Percentiles rank a stretch among this genome's conserved stretches.
Conservation (phyloP, 2,888 invertebrate genomes). For the Dolichomitus sp. region DNA sequence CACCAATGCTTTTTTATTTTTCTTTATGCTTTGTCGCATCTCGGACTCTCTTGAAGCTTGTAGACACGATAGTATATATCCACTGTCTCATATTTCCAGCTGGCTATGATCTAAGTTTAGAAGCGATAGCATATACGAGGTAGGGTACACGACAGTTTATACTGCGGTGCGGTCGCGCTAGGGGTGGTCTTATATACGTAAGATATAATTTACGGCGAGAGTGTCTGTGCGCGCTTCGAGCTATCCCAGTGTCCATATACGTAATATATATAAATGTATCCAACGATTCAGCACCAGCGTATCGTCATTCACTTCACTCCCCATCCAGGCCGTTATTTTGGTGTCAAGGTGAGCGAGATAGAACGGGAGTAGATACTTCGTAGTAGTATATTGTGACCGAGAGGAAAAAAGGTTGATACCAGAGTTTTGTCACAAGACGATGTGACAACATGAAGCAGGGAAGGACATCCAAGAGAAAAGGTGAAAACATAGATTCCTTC, state of each 20-base stretch:
- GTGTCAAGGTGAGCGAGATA: slow-evolving; percentile 52
- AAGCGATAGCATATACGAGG: slow-evolving; percentile 4
- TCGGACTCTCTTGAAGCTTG: not conserved
- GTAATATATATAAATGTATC: slow-evolving; percentile 28
- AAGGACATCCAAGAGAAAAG: slow-evolving; percentile 1
- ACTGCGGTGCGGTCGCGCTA: slow-evolving; percentile 18
- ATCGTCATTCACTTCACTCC: slow-evolving; percentile 46
- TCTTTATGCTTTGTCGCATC: not conserved
- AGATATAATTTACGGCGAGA: slow-evolving; percentile 19
- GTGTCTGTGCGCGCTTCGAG: slow-evolving; percentile 18
- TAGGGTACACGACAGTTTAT: slow-evolving; percentile 44
- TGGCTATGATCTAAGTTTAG: slow-evolving; percentile 52
- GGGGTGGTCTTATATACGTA: slow-evolving; percentile 25
- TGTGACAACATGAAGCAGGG: not conserved
- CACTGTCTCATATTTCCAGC: slow-evolving; percentile 36
- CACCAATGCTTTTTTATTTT: not conserved
- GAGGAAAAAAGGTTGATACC: slow-evolving; percentile 18
- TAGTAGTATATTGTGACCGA: slow-evolving; percentile 12
- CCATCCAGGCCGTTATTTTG: slow-evolving; percentile 46
- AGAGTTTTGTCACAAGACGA: slow-evolving; percentile 22
- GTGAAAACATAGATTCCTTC: not conserved
- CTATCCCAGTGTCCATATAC: slow-evolving; percentile 10
- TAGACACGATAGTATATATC: slow-evolving; percentile 28
- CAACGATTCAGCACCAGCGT: slow-evolving; percentile 44
- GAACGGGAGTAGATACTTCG: slow-evolving; percentile 11